Evolutionary conservation across 2,113 vertebrate species (phyloP).

Genomic region (Coreoperca whiteheadi): DNA sequence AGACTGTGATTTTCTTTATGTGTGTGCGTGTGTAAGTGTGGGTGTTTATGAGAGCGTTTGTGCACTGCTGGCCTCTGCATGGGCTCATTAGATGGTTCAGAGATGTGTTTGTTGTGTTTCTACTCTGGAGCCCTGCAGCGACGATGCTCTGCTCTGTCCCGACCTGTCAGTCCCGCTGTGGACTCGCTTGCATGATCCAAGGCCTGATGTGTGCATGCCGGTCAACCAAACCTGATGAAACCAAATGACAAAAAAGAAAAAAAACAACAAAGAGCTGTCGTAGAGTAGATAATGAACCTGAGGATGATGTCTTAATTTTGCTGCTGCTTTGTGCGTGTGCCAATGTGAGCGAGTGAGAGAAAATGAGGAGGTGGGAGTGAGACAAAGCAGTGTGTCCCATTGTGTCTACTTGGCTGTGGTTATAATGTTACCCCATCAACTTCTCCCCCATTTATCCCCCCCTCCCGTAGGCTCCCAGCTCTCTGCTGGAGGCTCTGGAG

Average conservation of each 20-base stretch:
- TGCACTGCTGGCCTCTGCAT: slow-evolving; percentile 78
- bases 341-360: slow-evolving; percentile 20
- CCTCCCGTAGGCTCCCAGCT: slow-evolving; percentile 88
- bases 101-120: slow-evolving; percentile 68
- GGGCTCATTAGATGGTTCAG: slow-evolving; percentile 69
- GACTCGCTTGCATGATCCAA: slow-evolving; percentile 76
- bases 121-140: slow-evolving; percentile 63
- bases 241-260: slow-evolving; percentile 58
- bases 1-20: slow-evolving; percentile 66
- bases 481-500: slow-evolving; percentile 94
- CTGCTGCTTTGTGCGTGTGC: slow-evolving; percentile 67
- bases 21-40: slow-evolving; percentile 55
- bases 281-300: slow-evolving; percentile 57
- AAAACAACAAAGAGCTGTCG: slow-evolving; percentile 34
- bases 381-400: slow-evolving; percentile 49
- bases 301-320: slow-evolving; percentile 59
- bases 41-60: slow-evolving; percentile 57
- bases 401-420: slow-evolving; percentile 29
- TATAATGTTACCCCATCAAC: slow-evolving; percentile 60
- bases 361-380: slow-evolving; percentile 41
- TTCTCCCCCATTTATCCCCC: slow-evolving; percentile 25
- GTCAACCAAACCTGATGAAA: slow-evolving; percentile 82
- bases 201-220: slow-evolving; percentile 80
- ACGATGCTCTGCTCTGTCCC: slow-evolving; percentile 60
- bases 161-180: slow-evolving; percentile 66